These are phyloP conservation scores for Propithecus perrieri DNA, from an alignment of 2,797 vertebrate species.

Conservation along the genomic window DNA sequence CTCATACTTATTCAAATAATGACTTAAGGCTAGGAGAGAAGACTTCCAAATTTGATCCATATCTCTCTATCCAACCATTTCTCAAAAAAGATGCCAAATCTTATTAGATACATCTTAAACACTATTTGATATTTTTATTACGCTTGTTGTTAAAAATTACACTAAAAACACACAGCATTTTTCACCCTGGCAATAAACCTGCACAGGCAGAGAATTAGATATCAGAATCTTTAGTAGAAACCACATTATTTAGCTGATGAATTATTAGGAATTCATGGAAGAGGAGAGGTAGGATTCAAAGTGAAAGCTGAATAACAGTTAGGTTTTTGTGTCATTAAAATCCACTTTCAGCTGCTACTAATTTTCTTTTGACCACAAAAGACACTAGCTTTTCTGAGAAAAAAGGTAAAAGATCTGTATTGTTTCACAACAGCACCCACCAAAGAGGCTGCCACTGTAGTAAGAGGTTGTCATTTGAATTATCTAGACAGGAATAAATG, in stretches of 20 bases:
- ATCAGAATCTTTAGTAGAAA: conserved; percentile 62
- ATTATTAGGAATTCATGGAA: conserved; percentile 62
- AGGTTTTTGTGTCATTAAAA: conserved; percentile 69
- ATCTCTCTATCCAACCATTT: conserved; percentile 46
- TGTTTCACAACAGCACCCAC: conserved; percentile 43
- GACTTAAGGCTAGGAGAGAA: neutral
- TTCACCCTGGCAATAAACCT: conserved; percentile 69
- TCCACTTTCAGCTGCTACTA: conserved; percentile 62
- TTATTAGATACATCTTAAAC: conserved; percentile 60
- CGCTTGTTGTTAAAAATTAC: conserved; percentile 72
- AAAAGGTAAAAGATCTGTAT: conserved; percentile 45
- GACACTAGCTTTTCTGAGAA: conserved; percentile 52
- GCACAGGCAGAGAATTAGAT: conserved; percentile 66
- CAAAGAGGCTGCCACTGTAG: neutral
- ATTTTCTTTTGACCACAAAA: conserved; percentile 73
- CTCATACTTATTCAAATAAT: conserved; percentile 45
- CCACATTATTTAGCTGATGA: conserved; percentile 68
- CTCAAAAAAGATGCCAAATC: conserved; percentile 45
- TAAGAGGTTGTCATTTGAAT: conserved; percentile 14
- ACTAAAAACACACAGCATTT: conserved; percentile 64
- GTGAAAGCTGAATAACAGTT: conserved; percentile 70
- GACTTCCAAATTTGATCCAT: conserved; percentile 47
- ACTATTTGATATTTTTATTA: conserved; percentile 71
- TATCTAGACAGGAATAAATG: neutral
- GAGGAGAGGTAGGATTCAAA: conserved; percentile 59